These are phyloP conservation scores for Omphaloscelis lunosa DNA, from an alignment of 2,888 invertebrate genomes.

Conservation along the genomic window DNA sequence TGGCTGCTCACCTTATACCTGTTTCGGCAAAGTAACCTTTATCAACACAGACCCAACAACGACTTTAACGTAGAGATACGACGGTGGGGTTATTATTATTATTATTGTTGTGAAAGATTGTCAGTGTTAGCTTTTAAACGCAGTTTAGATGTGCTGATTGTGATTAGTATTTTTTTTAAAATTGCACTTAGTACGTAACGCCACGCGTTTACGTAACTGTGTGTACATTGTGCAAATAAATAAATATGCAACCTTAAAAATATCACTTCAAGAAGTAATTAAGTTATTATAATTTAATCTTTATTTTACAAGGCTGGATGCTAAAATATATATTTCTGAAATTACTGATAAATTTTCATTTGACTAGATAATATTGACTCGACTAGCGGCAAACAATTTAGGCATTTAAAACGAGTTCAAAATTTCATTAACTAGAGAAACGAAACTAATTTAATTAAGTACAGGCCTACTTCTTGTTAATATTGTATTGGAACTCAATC, in stretches of 20 bases:
- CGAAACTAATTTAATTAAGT: conserved; percentile 35
- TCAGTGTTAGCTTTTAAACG: neutral
- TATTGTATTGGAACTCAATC: conserved; percentile 6
- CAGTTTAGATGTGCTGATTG: too few species aligned
- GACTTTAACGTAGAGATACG: too few species aligned
- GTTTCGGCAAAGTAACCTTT: too few species aligned
- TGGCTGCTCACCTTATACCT: too few species aligned
- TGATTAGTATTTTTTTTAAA: neutral
- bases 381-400: conserved; percentile 2
- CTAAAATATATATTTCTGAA: neutral
- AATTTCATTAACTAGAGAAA: conserved; percentile 39
- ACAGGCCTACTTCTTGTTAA: neutral
- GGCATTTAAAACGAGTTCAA: conserved; percentile 27
- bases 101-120: neutral
- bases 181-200: neutral
- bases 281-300: neutral
- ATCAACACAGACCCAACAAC: too few species aligned
- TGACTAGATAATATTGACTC: neutral
- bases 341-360: neutral
- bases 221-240: neutral
- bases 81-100: too few species aligned
- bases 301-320: neutral
- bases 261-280: too few species aligned
- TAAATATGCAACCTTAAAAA: too few species aligned
- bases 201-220: neutral